Evolutionary conservation across 2,888 invertebrate genomes (phyloP).

Genomic region (Drosophila dives): DNA sequence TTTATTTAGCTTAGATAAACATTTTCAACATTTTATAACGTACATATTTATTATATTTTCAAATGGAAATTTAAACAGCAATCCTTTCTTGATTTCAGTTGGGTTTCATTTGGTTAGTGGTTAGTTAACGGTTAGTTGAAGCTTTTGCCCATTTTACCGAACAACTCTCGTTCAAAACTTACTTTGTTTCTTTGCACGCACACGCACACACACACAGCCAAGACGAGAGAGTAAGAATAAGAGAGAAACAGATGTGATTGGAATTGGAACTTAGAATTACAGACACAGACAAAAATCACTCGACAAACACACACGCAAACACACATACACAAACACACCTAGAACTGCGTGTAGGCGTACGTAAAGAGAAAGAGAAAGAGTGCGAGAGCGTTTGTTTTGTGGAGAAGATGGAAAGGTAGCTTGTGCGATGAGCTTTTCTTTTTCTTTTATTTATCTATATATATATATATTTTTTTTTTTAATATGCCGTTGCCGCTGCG

Average conservation of each 20-base stretch:
- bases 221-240: background rate
- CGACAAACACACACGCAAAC: conserved; percentile 5
- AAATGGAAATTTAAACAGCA: background rate
- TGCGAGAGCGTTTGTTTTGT: conserved; percentile 14
- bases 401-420: conserved; percentile 6
- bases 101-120: conserved; percentile 3
- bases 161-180: conserved; percentile 47
- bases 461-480: conserved; percentile 35
- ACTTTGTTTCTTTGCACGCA: conserved; percentile 29
- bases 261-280: conserved; percentile 31
- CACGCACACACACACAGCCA: conserved; percentile 26
- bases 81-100: conserved; percentile 1
- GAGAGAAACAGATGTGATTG: conserved; percentile 7
- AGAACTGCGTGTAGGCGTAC: conserved; percentile 19
- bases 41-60: conserved; percentile 1
- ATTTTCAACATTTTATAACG: background rate
- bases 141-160: conserved; percentile 41
- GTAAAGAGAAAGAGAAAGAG: conserved; percentile 3
- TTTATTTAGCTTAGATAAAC: background rate
- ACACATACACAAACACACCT: conserved; percentile 30
- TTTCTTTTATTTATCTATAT: conserved; percentile 18
- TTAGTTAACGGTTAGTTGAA: conserved; percentile 22
- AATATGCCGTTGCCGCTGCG: conserved; percentile 41
- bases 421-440: conserved; percentile 47
- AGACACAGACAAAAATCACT: conserved; percentile 27